Evolutionary conservation across 2,113 vertebrate genomes (phyloP), one percentile per base, ranked within the genome.

Genomic region (Mesocricetus auratus): DNA sequence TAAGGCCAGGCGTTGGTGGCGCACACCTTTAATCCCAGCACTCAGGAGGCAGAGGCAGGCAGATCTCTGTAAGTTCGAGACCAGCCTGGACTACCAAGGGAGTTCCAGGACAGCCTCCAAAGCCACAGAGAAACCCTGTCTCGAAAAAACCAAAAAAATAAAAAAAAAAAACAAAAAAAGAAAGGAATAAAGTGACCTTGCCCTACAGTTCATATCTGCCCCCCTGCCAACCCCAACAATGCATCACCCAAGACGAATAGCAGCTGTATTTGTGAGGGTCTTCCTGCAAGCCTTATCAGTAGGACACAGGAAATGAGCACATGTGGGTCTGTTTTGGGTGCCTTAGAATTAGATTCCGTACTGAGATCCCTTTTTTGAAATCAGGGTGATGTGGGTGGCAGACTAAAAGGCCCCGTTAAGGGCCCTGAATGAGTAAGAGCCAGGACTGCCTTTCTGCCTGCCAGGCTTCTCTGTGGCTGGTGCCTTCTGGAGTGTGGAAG

Each of bases 361-460:
- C 62, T 53, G 62, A 95, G 90, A 94, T 16, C 45, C 74, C 91
- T 86, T 60, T 94, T 90, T 81, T 74, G 68, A 91, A 95, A 17
- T 21, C 22, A 16, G 47, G n/a, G 16, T 58, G 29, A 73, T n/a
- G 11, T 58, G 42, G 56, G 45, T 82, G 33, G 90, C 86, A 91
- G 21, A 94, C 68, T 24, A 8, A 92, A 53, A 33, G 74, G 16
- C 42, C 50, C 77, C 24, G 58, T 45, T 62, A 17, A 86, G 56
- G 66, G 81, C 45, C 22, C 77, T n/a, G 26, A 74, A 45, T n/a
- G 45, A 82, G 89, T 21, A 31, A 74, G 73, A 78, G 21, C 60
- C 47, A 50, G 69, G 19, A 7, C 56, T 47, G 74, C 56, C 24
- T 89, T 89, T 42, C 24, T 36, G 2, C 26, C 69, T 89, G 47